Evolutionary conservation across 2,797 vertebrate species (phyloP).

Genomic region (Avahi laniger): DNA sequence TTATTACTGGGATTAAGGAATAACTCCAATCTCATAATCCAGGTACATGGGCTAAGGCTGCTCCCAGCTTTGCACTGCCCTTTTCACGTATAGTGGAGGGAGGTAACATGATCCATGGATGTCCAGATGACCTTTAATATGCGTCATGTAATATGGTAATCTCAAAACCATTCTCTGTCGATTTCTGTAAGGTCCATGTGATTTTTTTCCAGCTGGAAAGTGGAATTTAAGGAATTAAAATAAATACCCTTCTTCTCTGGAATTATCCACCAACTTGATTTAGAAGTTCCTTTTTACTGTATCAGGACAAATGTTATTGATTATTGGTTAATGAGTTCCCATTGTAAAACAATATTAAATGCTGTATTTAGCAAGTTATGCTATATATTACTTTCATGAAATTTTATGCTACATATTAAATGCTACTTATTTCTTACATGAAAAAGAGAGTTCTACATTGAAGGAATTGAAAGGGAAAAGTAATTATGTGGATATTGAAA

Average conservation of each 20-base stretch:
- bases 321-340: background rate
- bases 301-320: background rate
- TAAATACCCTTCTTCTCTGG: background rate
- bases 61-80: background rate
- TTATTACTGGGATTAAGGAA: background rate
- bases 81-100: background rate
- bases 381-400: background rate
- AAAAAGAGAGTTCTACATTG: background rate
- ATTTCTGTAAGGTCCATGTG: background rate
- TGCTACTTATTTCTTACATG: background rate
- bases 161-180: background rate
- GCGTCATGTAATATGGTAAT: background rate
- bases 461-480: background rate
- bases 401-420: background rate
- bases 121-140: background rate
- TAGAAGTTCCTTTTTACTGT: background rate
- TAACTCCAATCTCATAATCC: background rate
- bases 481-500: slow-evolving; percentile 38
- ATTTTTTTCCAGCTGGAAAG: slow-evolving; percentile 13
- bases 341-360: background rate
- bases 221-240: slow-evolving; percentile 8
- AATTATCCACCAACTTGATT: background rate
- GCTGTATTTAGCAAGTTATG: background rate
- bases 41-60: background rate
- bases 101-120: background rate